Evolutionary conservation across 2,797 vertebrate genomes (phyloP), one percentile per base, ranked within the genome.

Genomic region (Acrossocheilus wenchowensis): DNA sequence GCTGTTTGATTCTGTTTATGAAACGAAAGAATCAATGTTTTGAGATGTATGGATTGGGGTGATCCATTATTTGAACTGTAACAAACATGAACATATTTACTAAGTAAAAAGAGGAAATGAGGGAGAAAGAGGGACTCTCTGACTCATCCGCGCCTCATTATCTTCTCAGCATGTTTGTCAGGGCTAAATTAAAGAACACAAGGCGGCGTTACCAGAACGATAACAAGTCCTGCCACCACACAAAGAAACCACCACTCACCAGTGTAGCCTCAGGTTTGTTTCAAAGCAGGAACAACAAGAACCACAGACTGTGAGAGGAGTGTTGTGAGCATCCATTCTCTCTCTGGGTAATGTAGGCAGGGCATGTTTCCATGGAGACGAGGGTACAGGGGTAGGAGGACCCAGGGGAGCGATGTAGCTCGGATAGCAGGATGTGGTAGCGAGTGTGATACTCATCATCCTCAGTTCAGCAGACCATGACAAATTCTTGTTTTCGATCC

Each of bases 321-420:
- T 82, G 87, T 66, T 86, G 78, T 77, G 45, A 83, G 78, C 78
- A 75, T 78, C 74, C 62, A 15, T 78, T 84, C 84, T 50, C 48
- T 86, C 83, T 78, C 84, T 81, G 85, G 86, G 74, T 86, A 52
- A 85, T 87, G 87, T 73, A 84, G 82, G 84, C 85, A 88, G 88
- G 90, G 85, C 72, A 66, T 74, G 90, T 91, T 91, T 88, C 89
- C 85, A 91, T 91, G 89, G 90, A 86, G 89, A 91, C 69, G 62
- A 39, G 83, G 83, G 79, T 87, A 71, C 71, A 74, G 87, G 86
- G 87, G 86, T 89, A 87, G 86, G 77, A 83, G 87, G 77, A 66
- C 90, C 88, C 89, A 86, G 81, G 90, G 88, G 90, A 91, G 69
- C 41, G 64, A 85, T 85, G 88, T 79, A 88, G 80, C 88, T 81